Evolutionary conservation across 2,113 vertebrate genomes (phyloP).

Genomic region (Copsychus sechellarum): DNA sequence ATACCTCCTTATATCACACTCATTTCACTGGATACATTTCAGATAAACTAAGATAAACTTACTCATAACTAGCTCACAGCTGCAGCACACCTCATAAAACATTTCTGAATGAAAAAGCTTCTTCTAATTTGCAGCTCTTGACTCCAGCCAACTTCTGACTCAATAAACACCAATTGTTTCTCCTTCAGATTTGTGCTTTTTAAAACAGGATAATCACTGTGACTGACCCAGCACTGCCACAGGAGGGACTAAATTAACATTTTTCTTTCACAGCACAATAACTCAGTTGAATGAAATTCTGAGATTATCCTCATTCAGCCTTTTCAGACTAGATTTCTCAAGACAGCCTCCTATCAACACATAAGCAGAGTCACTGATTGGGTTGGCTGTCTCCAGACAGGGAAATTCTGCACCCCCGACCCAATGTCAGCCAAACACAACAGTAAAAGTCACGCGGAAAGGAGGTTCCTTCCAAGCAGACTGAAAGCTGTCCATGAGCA

Average conservation of each 20-base stretch:
- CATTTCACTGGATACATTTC: background rate
- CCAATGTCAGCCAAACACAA: background rate
- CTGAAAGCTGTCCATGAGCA: background rate
- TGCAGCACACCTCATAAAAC: background rate
- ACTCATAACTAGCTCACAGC: background rate
- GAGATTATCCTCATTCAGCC: background rate
- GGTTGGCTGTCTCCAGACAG: background rate
- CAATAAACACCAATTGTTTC: background rate
- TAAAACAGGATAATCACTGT: background rate
- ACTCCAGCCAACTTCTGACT: background rate
- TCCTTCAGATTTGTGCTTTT: background rate
- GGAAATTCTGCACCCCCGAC: background rate
- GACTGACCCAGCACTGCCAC: background rate
- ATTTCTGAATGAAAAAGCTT: background rate
- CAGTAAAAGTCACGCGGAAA: background rate
- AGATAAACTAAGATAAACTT: background rate
- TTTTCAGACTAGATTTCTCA: background rate
- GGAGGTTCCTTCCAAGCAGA: background rate
- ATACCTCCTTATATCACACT: background rate
- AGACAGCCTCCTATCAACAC: background rate
- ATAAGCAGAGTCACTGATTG: background rate
- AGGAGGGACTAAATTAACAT: background rate
- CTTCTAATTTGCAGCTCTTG: background rate
- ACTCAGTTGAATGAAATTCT: background rate
- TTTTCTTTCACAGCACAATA: background rate